Evolutionary conservation across 2,888 invertebrate genomes (phyloP), one percentile per base, ranked within the genome.

Genomic region (Drosophila rellima): DNA sequence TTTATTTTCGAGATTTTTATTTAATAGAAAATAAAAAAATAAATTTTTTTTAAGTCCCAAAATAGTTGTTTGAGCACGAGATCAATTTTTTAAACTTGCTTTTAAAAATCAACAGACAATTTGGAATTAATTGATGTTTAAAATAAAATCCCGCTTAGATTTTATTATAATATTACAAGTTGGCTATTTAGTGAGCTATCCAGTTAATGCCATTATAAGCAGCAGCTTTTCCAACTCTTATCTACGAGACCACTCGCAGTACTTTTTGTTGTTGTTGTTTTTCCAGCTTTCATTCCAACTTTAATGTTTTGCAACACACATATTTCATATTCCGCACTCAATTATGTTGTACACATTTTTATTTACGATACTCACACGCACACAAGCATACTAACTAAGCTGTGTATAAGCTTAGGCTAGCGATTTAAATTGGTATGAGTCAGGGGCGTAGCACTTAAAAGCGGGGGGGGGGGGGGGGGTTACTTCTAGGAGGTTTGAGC

Each of bases 351-450:
- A 56, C 44, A 55, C 45, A 57, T 45, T 60, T 62, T 74, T 77
- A 72, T 74, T 76, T 74, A 64, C 60, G 56, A 57, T 50, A 63
- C 15, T 17, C 20, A 37, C 40, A 66, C 33, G 44, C 51, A 29
- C 15, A 52, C n/a, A 37, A 31, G 35, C 37, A 47, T 26, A 65
- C 44, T 50, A 52, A 44, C 55, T 82, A 82, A 80, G 80, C 78
- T 66, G 54, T 51, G 80, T 74, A 77, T 75, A 70, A 62, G 81
- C 74, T 66, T 74, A 70, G 86, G 56, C 78, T 50, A 70, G 59
- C 73, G 62, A 54, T 73, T 75, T 65, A 68, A 84, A 76, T 66
- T 63, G 71, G 56, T 45, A 51, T 7, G 50, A 39, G 20, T 33
- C 29, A 18, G 18, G 7, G n/a, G 2, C 15, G 40, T 23, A 39